These are phyloP conservation scores for Druceiella hillmani DNA, from an alignment of 2,888 invertebrate species.

Conservation along the genomic window DNA sequence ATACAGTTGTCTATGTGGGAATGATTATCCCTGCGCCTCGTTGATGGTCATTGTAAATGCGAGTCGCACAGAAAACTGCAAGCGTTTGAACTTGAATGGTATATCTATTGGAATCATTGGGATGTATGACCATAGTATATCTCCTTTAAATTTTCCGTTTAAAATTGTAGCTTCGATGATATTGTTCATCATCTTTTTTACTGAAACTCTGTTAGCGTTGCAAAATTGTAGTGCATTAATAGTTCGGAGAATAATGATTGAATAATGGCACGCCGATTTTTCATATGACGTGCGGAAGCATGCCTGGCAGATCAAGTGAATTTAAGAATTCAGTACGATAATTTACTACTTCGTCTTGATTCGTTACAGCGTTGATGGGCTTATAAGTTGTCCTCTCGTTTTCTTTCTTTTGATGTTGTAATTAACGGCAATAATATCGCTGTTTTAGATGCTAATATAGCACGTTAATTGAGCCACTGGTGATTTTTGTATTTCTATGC, in stretches of 20 bases:
- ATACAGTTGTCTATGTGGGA: too few species aligned
- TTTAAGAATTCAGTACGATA: neutral
- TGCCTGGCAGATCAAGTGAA: neutral
- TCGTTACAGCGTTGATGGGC: neutral
- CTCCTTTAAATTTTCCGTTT: too few species aligned
- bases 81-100: too few species aligned
- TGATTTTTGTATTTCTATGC: slow-evolving; percentile 6
- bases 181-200: neutral
- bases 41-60: too few species aligned
- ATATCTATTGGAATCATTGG: too few species aligned
- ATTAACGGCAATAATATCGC: neutral
- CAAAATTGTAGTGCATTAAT: too few species aligned
- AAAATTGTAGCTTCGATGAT: neutral
- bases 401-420: neutral
- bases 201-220: neutral
- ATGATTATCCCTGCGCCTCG: too few species aligned
- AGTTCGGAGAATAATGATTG: too few species aligned
- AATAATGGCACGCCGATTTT: neutral
- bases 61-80: neutral
- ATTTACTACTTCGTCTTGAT: neutral
- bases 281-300: neutral
- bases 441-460: neutral
- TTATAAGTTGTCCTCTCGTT: neutral
- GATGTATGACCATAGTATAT: too few species aligned
- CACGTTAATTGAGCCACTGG: neutral